phyloP scores from a whole-genome alignment of 2,113 vertebrate genomes.

The Rallus limicola region DNA sequence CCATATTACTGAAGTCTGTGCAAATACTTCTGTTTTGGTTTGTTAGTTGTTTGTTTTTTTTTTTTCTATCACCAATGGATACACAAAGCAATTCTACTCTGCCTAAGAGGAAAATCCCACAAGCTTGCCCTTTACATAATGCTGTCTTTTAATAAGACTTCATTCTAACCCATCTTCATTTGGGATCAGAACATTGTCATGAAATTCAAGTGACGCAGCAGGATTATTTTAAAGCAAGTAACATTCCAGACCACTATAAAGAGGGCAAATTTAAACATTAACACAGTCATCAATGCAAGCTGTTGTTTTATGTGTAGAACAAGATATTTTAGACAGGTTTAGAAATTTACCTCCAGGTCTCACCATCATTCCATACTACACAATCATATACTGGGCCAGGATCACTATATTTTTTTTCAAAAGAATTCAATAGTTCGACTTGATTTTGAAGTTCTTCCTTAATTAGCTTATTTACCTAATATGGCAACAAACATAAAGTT shows the following conservation, averaged over 20 bases:
- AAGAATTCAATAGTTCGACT: conserved; percentile 89
- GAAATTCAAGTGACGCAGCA: not conserved
- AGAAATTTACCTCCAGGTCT: conserved; percentile 87
- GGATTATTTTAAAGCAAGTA: not conserved
- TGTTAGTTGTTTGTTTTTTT: too few species aligned
- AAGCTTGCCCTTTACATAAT: not conserved
- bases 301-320: not conserved
- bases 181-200: not conserved
- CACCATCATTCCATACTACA: conserved; percentile 92
- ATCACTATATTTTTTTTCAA: conserved; percentile 97
- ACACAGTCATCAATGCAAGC: not conserved
- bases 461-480: conserved; percentile 86
- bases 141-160: not conserved
- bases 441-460: conserved; percentile 95
- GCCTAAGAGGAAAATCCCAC: not conserved
- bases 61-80: not conserved
- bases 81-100: not conserved
- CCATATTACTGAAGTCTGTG: not conserved
- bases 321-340: not conserved
- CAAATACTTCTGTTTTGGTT: not conserved
- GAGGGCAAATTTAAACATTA: not conserved
- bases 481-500: not conserved
- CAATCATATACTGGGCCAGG: conserved; percentile 98
- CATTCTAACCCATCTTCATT: not conserved
- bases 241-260: not conserved